Percentiles rank a stretch among this genome's conserved stretches.
These are phyloP conservation scores for Chymomyza procnemis DNA, from an alignment of 2,888 invertebrate genomes.

Conservation along the genomic window DNA sequence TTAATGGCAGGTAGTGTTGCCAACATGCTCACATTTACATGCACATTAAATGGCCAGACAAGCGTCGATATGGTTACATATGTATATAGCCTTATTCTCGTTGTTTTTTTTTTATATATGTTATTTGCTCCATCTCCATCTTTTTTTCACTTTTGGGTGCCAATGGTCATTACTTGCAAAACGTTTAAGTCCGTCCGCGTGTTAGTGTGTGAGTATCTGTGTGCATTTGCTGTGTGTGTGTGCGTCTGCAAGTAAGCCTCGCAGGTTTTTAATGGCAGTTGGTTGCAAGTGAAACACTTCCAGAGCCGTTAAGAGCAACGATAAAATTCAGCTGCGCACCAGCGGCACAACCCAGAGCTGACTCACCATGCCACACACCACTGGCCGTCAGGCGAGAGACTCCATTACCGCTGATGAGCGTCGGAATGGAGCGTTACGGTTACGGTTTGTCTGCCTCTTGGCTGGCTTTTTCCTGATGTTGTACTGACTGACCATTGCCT, in stretches of 20 bases:
- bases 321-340: constrained; percentile 64
- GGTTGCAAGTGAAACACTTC: constrained; percentile 38
- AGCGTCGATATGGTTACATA: not conserved
- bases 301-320: constrained; percentile 66
- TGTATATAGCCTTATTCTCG: not conserved
- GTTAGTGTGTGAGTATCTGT: constrained; percentile 17
- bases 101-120: not conserved
- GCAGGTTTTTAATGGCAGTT: constrained; percentile 38
- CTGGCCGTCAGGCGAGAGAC: constrained; percentile 9
- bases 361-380: not conserved
- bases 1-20: constrained; percentile 56
- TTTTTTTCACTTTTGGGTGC: constrained; percentile 34
- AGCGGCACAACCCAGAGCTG: constrained; percentile 20
- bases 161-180: constrained; percentile 57
- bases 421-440: constrained; percentile 37
- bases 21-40: constrained; percentile 58
- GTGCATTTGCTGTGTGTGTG: not conserved
- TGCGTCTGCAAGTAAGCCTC: not conserved
- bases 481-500: constrained; percentile 65
- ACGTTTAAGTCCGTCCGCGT: constrained; percentile 37
- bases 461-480: constrained; percentile 27
- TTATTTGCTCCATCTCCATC: not conserved
- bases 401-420: not conserved
- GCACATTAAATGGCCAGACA: constrained; percentile 56
- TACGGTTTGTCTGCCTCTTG: constrained; percentile 32